Percentiles rank a stretch among this genome's conserved stretches.
These are phyloP conservation scores for Chouioia cunea DNA, from an alignment of 2,888 invertebrate species.

Conservation along the genomic window DNA sequence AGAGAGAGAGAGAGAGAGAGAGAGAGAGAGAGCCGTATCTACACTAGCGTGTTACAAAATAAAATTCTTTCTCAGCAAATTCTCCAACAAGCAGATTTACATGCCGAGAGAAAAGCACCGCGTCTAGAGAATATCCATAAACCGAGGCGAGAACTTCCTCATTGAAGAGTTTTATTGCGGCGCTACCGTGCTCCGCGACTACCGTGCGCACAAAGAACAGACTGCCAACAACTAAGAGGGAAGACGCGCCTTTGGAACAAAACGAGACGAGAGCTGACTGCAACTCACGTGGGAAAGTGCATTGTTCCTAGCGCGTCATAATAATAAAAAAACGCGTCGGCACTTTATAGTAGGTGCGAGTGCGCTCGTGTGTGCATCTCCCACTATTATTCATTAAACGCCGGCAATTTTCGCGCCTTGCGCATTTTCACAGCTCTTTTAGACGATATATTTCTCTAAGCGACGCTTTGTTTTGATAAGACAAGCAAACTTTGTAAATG, in stretches of 20 bases:
- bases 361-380: slow-evolving; percentile 23
- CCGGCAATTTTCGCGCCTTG: slow-evolving; percentile 36
- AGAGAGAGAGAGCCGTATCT: neutral
- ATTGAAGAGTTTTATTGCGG: slow-evolving; percentile 40
- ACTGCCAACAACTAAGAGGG: neutral
- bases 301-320: slow-evolving; percentile 24
- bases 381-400: slow-evolving; percentile 36
- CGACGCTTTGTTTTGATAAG: slow-evolving; percentile 36
- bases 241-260: slow-evolving; percentile 23
- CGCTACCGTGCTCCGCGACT: neutral
- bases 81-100: no score
- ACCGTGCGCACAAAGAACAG: neutral
- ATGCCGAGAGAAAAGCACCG: neutral
- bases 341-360: neutral
- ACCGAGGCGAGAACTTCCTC: slow-evolving; percentile 44
- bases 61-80: no score
- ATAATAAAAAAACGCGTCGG: slow-evolving; percentile 8
- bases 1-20: neutral
- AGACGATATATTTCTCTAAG: neutral
- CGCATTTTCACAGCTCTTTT: slow-evolving; percentile 40
- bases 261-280: slow-evolving; percentile 22
- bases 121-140: slow-evolving; percentile 35
- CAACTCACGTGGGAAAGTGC: slow-evolving; percentile 35
- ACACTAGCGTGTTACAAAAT: no score
- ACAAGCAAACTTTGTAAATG: slow-evolving; percentile 1